Percentiles rank a stretch among this genome's conserved stretches.
These are phyloP conservation scores for Neoniphon sammara DNA, from an alignment of 2,797 vertebrate species.

Conservation along the genomic window DNA sequence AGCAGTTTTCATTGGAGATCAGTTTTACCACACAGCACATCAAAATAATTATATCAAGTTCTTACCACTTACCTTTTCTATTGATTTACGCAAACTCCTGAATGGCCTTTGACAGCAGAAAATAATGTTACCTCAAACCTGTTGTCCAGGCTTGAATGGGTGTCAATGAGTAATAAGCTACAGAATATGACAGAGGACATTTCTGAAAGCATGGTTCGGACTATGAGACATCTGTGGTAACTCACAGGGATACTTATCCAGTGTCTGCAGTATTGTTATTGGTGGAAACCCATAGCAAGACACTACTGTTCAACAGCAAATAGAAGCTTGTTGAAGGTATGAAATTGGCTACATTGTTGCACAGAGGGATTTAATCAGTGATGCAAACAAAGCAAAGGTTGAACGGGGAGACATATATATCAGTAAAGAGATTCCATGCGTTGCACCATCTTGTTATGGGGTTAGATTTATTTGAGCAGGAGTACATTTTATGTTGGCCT, in stretches of 20 bases:
- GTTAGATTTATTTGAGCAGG: conserved; percentile 51
- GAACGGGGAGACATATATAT: conserved; percentile 42
- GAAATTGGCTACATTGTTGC: conserved; percentile 44
- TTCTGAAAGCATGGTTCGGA: conserved; percentile 43
- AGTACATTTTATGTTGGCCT: conserved; percentile 49
- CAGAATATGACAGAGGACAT: conserved; percentile 22
- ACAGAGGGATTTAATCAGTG: conserved; percentile 64
- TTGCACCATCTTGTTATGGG: conserved; percentile 43
- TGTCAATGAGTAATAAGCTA: conserved; percentile 46
- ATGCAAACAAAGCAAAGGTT: conserved; percentile 48
- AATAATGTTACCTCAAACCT: conserved; percentile 70
- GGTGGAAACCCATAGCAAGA: conserved; percentile 40
- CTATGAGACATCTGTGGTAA: conserved; percentile 20
- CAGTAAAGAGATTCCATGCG: conserved; percentile 37
- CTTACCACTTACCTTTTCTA: conserved; percentile 45
- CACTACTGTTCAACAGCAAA: conserved; percentile 19
- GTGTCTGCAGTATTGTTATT: conserved; percentile 42
- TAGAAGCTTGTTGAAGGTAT: conserved; percentile 39
- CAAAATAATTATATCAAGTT: conserved; percentile 52
- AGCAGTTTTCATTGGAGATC: conserved; percentile 48
- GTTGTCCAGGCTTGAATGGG: conserved; percentile 64
- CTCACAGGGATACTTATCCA: conserved; percentile 30
- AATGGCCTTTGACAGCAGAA: conserved; percentile 66
- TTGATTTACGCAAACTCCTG: conserved; percentile 54
- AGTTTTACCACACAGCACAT: conserved; percentile 68